phyloP scores from a whole-genome alignment of 2,113 vertebrate species.

The Callopanchax toddi region DNA sequence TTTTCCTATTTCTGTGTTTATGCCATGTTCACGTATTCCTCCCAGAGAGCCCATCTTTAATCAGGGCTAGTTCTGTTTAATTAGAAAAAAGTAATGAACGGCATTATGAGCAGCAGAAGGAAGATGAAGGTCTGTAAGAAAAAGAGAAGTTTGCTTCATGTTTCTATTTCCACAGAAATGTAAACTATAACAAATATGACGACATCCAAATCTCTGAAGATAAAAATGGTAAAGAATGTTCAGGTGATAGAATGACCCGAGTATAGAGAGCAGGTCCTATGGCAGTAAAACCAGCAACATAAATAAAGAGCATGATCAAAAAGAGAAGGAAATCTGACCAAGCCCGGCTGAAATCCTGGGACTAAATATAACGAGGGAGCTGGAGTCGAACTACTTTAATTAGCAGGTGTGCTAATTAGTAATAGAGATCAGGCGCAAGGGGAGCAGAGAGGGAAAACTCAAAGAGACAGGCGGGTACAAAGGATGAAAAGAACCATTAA shows the following conservation, averaged over 20 bases:
- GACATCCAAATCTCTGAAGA: no score
- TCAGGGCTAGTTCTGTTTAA: no score
- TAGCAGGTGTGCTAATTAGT: not conserved
- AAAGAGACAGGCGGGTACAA: not conserved
- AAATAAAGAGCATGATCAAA: not conserved
- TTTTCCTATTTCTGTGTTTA: no score
- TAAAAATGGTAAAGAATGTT: no score
- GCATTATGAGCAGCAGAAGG: slow-evolving; percentile 55
- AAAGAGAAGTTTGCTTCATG: slow-evolving; percentile 49
- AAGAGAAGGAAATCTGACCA: not conserved
- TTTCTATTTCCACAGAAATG: slow-evolving; percentile 29
- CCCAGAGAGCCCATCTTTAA: no score
- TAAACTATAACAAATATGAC: no score
- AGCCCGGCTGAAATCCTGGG: not conserved
- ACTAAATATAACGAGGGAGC: not conserved
- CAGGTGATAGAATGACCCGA: no score
- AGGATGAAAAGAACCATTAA: not conserved
- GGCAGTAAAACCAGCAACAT: no score
- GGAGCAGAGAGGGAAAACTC: not conserved
- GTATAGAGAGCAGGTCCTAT: no score
- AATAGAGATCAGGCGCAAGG: not conserved
- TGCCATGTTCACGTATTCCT: no score
- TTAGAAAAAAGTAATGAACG: slow-evolving; percentile 43
- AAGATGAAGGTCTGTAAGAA: slow-evolving; percentile 46
- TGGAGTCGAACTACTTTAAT: not conserved